Evolutionary conservation across 1,140 invertebrate genomes (phyloP).

Genomic region (Linepithema humile): DNA sequence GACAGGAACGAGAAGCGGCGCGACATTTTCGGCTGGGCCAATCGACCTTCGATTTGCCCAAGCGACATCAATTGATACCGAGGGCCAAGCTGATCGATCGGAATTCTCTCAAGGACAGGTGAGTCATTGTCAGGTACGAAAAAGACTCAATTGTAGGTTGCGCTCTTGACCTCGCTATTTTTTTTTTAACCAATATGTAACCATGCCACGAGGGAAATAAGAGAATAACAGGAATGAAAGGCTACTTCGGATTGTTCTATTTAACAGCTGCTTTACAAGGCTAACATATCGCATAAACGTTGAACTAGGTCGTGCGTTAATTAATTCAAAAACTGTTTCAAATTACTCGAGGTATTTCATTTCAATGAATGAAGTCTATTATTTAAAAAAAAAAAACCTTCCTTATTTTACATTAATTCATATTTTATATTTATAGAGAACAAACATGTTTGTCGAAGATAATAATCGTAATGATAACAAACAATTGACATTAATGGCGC

Average conservation of each 20-base stretch:
- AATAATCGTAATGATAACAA: background rate
- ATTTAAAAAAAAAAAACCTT: background rate
- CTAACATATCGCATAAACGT: background rate
- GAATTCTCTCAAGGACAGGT: constrained; percentile 89
- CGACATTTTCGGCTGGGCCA: constrained; percentile 73
- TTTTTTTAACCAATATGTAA: background rate
- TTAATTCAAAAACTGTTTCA: background rate
- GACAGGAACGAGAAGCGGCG: constrained; percentile 70
- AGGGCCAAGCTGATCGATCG: constrained; percentile 90
- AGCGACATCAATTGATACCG: constrained; percentile 90
- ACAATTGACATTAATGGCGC: background rate
- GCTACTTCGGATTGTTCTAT: background rate
- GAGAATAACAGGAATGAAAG: background rate
- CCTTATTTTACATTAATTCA: background rate
- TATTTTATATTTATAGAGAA: background rate
- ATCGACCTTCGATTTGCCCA: constrained; percentile 84
- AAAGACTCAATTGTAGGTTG: background rate
- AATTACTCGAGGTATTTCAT: background rate
- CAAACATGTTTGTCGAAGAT: background rate
- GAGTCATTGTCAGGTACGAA: constrained; percentile 47
- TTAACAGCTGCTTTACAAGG: background rate
- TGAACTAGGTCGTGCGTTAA: background rate
- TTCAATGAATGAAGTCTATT: background rate
- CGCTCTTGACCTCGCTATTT: background rate
- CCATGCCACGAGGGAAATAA: background rate